Conservation (phyloP, 2,888 invertebrate genomes). For the Cheilosia grossa region DNA sequence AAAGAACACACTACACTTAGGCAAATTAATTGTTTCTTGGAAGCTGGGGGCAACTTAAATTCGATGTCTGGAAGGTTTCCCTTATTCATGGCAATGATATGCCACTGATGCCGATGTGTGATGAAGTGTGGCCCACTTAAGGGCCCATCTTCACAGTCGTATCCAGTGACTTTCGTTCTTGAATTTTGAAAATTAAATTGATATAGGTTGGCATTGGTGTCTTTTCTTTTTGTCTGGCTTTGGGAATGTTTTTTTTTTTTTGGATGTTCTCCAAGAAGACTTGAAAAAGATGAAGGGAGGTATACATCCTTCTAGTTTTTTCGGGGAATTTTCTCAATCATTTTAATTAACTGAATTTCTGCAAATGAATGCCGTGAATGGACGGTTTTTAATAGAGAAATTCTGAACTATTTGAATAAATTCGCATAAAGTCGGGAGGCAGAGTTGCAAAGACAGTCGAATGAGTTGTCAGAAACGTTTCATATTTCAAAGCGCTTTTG, state of each 20-base stretch:
- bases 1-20: conserved; percentile 29
- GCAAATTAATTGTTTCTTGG: conserved; percentile 43
- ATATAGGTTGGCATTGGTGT: not conserved
- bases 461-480: too few species aligned
- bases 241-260: not conserved
- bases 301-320: not conserved
- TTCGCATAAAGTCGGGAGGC: too few species aligned
- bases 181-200: conserved; percentile 33
- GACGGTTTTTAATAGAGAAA: too few species aligned
- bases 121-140: not conserved
- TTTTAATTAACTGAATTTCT: not conserved
- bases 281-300: too few species aligned
- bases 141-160: not conserved
- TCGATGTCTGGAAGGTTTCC: conserved; percentile 38
- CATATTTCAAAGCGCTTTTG: too few species aligned
- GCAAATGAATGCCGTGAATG: too few species aligned
- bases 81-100: not conserved
- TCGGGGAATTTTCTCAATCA: not conserved
- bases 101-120: not conserved
- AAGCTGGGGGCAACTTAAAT: conserved; percentile 23
- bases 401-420: too few species aligned
- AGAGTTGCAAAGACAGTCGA: too few species aligned
- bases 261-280: not conserved
- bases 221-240: conserved; percentile 5
- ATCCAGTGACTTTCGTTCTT: conserved; percentile 11